Evolutionary conservation across 2,888 invertebrate species (phyloP).

Genomic region (Cinara cedri): DNA sequence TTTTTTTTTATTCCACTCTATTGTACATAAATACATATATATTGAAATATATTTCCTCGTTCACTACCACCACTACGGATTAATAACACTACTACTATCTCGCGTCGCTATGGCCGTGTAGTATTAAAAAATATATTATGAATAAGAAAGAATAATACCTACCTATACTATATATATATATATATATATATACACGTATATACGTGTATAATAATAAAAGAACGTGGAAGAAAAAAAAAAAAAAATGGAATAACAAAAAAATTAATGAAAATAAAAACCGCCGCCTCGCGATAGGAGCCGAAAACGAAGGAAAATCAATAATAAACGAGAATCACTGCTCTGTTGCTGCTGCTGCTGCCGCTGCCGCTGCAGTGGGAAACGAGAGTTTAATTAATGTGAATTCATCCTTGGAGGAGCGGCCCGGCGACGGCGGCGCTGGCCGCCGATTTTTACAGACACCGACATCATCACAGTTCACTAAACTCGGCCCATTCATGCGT

Average conservation of each 20-base stretch:
- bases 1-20: neutral
- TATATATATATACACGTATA: no score
- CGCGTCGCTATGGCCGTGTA: constrained; percentile 7
- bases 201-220: no score
- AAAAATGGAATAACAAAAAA: neutral
- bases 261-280: constrained; percentile 36
- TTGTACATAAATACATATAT: no score
- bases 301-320: constrained; percentile 54
- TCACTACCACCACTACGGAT: neutral
- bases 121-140: constrained; percentile 30
- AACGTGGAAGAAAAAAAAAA: neutral
- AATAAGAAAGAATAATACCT: neutral
- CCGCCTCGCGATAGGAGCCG: constrained; percentile 6
- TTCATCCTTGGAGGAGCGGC: constrained; percentile 53
- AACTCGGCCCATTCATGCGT: constrained; percentile 45
- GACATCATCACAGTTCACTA: constrained; percentile 44
- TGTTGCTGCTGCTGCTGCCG: no score
- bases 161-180: no score
- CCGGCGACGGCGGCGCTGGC: constrained; percentile 34
- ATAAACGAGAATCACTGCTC: constrained; percentile 46
- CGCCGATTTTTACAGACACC: constrained; percentile 43
- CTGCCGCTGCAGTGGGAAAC: constrained; percentile 25
- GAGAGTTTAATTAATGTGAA: constrained; percentile 56
- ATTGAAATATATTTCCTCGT: constrained; percentile 20
- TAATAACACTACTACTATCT: no score